Base-by-base conservation (phyloP, 2,888 invertebrate species). In the Drosophila prostipennis region DNA sequence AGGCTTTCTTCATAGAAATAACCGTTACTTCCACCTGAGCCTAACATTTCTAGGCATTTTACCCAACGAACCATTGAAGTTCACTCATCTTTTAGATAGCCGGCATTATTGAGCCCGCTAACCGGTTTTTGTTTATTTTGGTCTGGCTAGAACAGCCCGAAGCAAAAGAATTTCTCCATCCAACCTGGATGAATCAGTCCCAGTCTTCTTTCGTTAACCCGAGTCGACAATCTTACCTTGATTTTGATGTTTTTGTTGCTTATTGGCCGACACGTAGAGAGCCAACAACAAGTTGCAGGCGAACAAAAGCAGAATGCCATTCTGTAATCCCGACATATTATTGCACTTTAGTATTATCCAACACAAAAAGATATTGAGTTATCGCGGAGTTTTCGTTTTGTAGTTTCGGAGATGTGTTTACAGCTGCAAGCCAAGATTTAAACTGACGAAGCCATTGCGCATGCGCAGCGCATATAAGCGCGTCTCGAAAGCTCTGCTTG, bases 361-460 rank as follows among this genome's bases (percentile, higher is more conserved):
- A 71, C 51, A 65, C 42, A 60, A 65, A 14, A 29, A 57, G 39
- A 19, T 32, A 11, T 19, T 11, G 29, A 39, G 11, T 7, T 29
- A n/a, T 14, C 29, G 39, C 57, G 55, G 16, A 40, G 39, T 34
- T 10, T 14, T 10, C 19, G 19, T 2, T 39, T 46, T 10, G 26
- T 26, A 10, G 64, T 43, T 69, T 49, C 60, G 49, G 39, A 63
- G 65, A 67, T 72, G 74, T 79, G 79, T 57, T 34, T 70, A 64
- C 71, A 70, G 45, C 63, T 79, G 73, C 58, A 75, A 67, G 87
- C 73, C 77, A 72, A 76, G 80, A 78, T 73, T 74, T 57, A 75
- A 86, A 91, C 89, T 90, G 89, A 85, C 78, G 82, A 59, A 73
- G 74, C 54, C 69, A 68, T 74, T 57, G 76, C 80, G 78, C 57